Base-by-base conservation (phyloP, 2,888 invertebrate genomes). In the Osmoderma eremita region DNA sequence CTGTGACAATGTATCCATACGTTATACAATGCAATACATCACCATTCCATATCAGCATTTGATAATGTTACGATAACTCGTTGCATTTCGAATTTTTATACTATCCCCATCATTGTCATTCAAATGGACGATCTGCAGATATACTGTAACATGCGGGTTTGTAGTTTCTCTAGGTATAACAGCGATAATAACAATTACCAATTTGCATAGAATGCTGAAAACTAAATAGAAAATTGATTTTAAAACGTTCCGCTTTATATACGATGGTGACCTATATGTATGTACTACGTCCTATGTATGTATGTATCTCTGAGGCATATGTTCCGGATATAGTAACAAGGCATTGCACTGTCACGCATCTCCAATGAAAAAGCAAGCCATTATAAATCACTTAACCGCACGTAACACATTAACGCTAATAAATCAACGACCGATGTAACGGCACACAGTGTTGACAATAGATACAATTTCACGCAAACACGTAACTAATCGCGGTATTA, bases 301-400 rank as follows among this genome's bases (percentile, higher is more conserved):
- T 20, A 56, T 20, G 56, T 39, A 41, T 56, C 41, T n/a, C n/a
- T n/a, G n/a, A n/a, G 24, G 45, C 6, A 24, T 61, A 22, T 5
- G 10, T 30, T 30, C 30, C 53, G 53, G 38, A n/a, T 41, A 61
- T 18, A 45, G 45, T 58, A 61, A 48, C 58, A 45, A 61, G 42
- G 45, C 58, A 45, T 61, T 61, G 30, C 42, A 45, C 45, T 61
- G 45, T 61, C 45, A 45, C 30, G 58, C 45, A 45, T 61, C 30
- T 45, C 42, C 13, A 61, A 56, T 56, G n/a, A n/a, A n/a, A n/a
- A n/a, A n/a, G 20, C 42, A 61, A 45, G 30, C 36, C 58, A 45
- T 61, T 61, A 61, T 61, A 61, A 61, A 61, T 61, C 58, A 61
- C 58, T 45, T 61, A 61, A 61, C 58, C 58, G 58, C 58, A 45